Base-by-base conservation (phyloP, 2,888 invertebrate species). In the Brachyopa scutellaris region DNA sequence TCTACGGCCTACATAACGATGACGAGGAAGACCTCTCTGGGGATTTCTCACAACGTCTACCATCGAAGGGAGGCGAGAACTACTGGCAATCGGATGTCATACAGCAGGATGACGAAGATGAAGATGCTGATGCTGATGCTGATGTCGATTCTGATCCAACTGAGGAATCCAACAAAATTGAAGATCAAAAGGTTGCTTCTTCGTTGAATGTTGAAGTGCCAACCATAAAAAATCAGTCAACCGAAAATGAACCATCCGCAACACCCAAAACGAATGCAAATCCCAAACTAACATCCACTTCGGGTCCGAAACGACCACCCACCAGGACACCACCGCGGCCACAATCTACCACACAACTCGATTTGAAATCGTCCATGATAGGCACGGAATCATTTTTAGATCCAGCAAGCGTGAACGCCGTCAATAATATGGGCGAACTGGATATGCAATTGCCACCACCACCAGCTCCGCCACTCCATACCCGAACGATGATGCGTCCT, bases 1-100 rank as follows among this genome's bases (percentile, higher is more conserved):
- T 74, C 29, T 73, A 80, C 4, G 38, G 45, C 7, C 1, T 33
- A 0, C 23, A 47, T 5, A 26, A 55, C 5, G 26, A 70, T 17
- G 89, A 91, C 5, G 38, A 70, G 6, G 51, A 74, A 1, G 70
- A 74, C 13, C 26, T 66, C 0, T 47, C 66, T 0, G 66, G 19
- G 7, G 66, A 36, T 8, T 66, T 59, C 11, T 61, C 64, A 3
- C 42, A 66, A 13, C 70, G 17, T n/a, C 49, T 23, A 7, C 17
- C 59, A 19, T 13, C 59, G 5, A 26, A 40, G 2, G 9, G n/a
- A 2, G 29, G 7, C 1, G 53, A 33, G 3, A 40, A 45, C n/a
- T 61, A 53, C 33, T 61, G 59, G 66, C 55, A 62, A 9, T 15
- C 29, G 7, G 21, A 61, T 11, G 29, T 13, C 7, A 31, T 17